A percentile compares a stretch with the other conserved stretches of the same genome.
Evolutionary conservation across 2,113 vertebrate species (phyloP).

Genomic region (Archocentrus centrarchus): DNA sequence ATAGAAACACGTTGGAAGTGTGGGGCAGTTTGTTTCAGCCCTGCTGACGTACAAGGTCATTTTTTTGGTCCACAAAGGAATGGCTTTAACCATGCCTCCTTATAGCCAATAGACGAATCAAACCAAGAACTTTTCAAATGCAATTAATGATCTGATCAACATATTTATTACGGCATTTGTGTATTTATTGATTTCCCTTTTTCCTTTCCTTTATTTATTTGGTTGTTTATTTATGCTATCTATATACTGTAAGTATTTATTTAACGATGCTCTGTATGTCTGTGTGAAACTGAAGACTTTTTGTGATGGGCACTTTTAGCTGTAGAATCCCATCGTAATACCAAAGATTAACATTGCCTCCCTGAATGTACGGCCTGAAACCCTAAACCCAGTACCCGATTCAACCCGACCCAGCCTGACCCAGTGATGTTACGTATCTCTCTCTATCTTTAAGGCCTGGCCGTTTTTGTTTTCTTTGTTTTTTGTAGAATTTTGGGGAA

Average conservation of each 20-base stretch:
- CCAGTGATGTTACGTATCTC: constrained; percentile 73
- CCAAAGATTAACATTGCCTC: constrained; percentile 86
- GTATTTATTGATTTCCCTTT: constrained; percentile 75
- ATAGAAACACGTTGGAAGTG: constrained; percentile 72
- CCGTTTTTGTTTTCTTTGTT: constrained; percentile 52
- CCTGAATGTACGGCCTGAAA: constrained; percentile 83
- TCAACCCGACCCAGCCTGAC: constrained; percentile 30
- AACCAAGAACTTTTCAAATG: constrained; percentile 72
- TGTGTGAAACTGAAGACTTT: constrained; percentile 80
- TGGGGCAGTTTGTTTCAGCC: constrained; percentile 74
- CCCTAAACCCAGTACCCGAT: constrained; percentile 46
- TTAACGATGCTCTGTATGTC: constrained; percentile 81
- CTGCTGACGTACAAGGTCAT: constrained; percentile 70
- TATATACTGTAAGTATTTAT: constrained; percentile 85
- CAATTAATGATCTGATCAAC: constrained; percentile 77
- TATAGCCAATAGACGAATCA: constrained; percentile 68
- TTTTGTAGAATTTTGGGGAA: constrained; percentile 70
- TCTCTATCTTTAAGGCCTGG: constrained; percentile 72
- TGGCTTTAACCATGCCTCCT: constrained; percentile 73
- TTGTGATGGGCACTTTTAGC: constrained; percentile 83
- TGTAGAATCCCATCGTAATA: constrained; percentile 84
- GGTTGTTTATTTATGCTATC: constrained; percentile 81
- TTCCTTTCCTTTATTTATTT: constrained; percentile 75
- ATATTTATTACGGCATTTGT: constrained; percentile 83
- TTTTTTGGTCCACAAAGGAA: constrained; percentile 77